A percentile compares a stretch with the other conserved stretches of the same genome.
Evolutionary conservation across 2,888 invertebrate genomes (phyloP).

Genomic region (Mythimna ferrago): DNA sequence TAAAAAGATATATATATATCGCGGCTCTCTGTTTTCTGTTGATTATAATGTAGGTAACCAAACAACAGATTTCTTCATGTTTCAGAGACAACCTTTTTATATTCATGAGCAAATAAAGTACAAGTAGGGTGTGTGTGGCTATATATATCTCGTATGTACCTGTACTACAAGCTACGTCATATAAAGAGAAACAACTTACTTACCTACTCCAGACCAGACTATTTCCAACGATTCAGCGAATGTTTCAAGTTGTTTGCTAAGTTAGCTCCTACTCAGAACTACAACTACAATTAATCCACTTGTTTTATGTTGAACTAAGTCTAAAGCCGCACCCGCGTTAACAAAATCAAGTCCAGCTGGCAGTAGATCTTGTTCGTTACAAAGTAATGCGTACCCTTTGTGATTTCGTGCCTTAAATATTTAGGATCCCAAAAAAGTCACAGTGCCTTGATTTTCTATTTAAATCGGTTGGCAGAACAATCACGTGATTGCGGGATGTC

Average conservation of each 20-base stretch:
- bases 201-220: not conserved
- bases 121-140: not conserved
- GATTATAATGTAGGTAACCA: not conserved
- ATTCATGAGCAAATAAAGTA: not conserved
- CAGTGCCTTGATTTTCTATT: not conserved
- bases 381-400: not conserved
- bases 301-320: not conserved
- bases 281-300: not conserved
- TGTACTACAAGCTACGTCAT: not conserved
- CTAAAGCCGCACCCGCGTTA: not conserved
- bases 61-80: not conserved
- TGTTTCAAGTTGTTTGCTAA: conserved; percentile 18
- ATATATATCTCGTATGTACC: too few species aligned
- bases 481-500: too few species aligned
- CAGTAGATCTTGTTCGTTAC: not conserved
- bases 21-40: too few species aligned
- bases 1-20: too few species aligned
- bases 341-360: not conserved
- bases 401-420: not conserved
- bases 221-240: conserved; percentile 7
- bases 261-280: not conserved
- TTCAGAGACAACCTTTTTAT: not conserved
- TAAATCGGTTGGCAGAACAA: not conserved
- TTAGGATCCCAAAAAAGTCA: too few species aligned
- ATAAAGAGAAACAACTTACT: not conserved